Percentiles rank a stretch among this genome's conserved stretches.
These are phyloP conservation scores for Lepilemur septentrionalis DNA, from an alignment of 2,797 vertebrate genomes.

Conservation along the genomic window DNA sequence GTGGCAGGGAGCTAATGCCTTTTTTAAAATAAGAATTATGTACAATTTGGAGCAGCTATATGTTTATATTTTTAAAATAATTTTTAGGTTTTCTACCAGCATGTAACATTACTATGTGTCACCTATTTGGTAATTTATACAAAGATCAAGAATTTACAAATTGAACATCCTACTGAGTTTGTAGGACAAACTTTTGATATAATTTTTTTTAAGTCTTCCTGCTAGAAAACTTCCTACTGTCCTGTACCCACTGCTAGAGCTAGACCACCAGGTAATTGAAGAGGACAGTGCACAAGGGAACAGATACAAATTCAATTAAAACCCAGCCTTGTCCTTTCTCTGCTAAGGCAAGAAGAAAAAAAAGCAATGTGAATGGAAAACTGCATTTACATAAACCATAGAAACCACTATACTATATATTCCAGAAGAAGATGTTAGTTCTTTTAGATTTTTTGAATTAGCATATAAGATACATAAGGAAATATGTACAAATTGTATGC, in stretches of 20 bases:
- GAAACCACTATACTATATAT: not conserved
- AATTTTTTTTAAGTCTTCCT: not conserved
- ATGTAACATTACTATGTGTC: not conserved
- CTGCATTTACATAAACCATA: not conserved
- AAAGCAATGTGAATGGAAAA: not conserved
- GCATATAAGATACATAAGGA: not conserved
- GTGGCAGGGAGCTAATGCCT: not conserved
- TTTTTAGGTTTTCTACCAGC: not conserved
- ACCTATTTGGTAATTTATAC: not conserved
- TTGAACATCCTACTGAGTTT: not conserved
- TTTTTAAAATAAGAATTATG: not conserved
- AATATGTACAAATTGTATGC: not conserved
- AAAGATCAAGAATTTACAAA: not conserved
- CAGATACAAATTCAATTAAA: not conserved
- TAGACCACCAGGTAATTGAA: not conserved
- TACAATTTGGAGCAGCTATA: not conserved
- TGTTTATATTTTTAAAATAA: not conserved
- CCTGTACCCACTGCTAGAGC: not conserved
- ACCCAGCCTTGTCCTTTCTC: slow-evolving; percentile 22
- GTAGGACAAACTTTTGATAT: not conserved
- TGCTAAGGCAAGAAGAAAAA: not conserved
- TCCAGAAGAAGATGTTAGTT: not conserved
- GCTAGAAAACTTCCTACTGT: not conserved
- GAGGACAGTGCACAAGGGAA: not conserved
- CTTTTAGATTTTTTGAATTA: not conserved